Evolutionary conservation across 2,888 invertebrate genomes (phyloP), one percentile per base, ranked within the genome.

Genomic region (Cerceris ruficornis): DNA sequence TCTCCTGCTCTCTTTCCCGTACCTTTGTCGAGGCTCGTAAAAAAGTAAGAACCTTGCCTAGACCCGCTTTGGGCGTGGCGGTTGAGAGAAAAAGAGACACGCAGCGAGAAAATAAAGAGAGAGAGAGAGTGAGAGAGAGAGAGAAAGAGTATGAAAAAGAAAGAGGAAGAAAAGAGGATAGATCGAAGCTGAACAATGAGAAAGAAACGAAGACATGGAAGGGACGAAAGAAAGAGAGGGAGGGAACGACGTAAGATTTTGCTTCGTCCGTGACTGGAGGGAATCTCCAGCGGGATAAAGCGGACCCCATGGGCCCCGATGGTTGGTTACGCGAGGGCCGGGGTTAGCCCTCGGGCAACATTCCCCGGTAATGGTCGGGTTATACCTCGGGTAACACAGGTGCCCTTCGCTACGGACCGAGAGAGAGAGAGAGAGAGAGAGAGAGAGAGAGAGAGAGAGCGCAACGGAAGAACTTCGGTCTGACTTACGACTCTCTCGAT

Each of bases 351-450:
- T 88, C 85, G 90, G 90, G 90, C 90, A 90, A 89, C 91, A 91
- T 91, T 91, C 91, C 87, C 87, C 89, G 88, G 89, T 91, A 91
- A 91, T 91, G 89, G 90, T 88, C 86, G 88, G 90, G 88, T 88
- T 90, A 88, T 89, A 89, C 90, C 90, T 89, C 86, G 91, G 88
- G 91, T 91, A 91, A 91, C 91, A 91, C 91, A 91, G 91, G 90
- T 91, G 91, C 91, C 88, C 87, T 84, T 76, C 82, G 77, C 82
- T 65, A 75, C 69, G 64, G 65, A 65, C 65, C 17, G 66, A 57
- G 66, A 66, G 57, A 55, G 65, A n/a, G 66, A 17, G 66, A 17
- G 68, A 77, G 69, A 14, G 42, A 54, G 64, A 65, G n/a, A n/a
- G n/a, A n/a, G n/a, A n/a, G n/a, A n/a, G n/a, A 14, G 66, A 77